Base-by-base conservation (phyloP, 2,113 vertebrate species). In the Climacteris rufus region DNA sequence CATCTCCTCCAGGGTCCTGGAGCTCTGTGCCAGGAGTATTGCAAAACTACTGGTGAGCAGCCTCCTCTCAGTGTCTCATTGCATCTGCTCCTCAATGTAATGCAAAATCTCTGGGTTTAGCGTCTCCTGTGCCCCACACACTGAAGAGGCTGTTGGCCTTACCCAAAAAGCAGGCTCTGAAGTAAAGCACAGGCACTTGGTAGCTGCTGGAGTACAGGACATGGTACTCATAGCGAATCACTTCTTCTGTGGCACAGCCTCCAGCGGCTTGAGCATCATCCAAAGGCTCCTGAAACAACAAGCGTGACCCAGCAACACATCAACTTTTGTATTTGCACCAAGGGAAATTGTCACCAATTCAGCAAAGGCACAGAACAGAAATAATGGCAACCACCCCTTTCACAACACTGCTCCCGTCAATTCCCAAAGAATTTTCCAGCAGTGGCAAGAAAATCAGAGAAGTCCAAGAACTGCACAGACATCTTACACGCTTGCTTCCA, bases 161-260 rank as follows among this genome's bases (percentile, higher is more conserved):
- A 99, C 99, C 99, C 95, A 99, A 97, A 71, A 98, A 98, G 90
- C 96, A 98, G 15, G 98, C 99, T 97, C 99, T 98, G 91, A 99
- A 99, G 85, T 99, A 99, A 23, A 99, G 98, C 49, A 99, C 98
- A 4, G 99, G 99, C 39, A 97, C 98, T 69, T 98, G 97, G 95
- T 99, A 99, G 97, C 99, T 99, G 87, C 98, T 98, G 68, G 99
- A 99, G 93, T 98, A 99, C 37, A 99, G 70, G 90, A 99, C 95
- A 63, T 99, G 99, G 91, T 99, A 99, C 76, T 99, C 99, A 13
- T 98, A 99, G 74, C 98, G 98, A 92, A 99, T 96, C 84, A 98
- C 97, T 84, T 98, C 87, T 5, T 91, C 94, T 5, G 78, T 56
- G 35, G 75, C 33, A 72, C 64, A 10, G 22, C n/a, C 59, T 54